phyloP scores from a whole-genome alignment of 2,888 invertebrate species.

The Pseudoips prasinana region DNA sequence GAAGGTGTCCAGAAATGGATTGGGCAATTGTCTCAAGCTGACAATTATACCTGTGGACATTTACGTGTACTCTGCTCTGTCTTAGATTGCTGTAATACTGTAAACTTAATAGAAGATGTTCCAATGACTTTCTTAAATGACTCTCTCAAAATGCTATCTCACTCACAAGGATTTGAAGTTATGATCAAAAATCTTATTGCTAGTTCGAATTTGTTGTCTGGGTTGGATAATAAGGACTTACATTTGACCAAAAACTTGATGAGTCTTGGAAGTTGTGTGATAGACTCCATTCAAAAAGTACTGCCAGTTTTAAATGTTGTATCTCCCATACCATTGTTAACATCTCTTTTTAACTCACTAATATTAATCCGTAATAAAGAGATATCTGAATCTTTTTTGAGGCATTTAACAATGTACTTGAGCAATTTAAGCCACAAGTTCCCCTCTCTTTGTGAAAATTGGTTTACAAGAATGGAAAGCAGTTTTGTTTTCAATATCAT shows the following conservation, averaged over 20 bases:
- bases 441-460: slow-evolving; percentile 77
- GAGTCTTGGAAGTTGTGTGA: slow-evolving; percentile 53
- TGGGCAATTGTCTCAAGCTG: slow-evolving; percentile 58
- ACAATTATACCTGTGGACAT: slow-evolving; percentile 71
- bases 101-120: slow-evolving; percentile 50
- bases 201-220: slow-evolving; percentile 69
- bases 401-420: slow-evolving; percentile 65
- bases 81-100: slow-evolving; percentile 61
- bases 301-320: slow-evolving; percentile 57
- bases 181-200: slow-evolving; percentile 59
- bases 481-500: slow-evolving; percentile 77
- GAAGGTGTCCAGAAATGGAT: slow-evolving; percentile 76
- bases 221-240: slow-evolving; percentile 54
- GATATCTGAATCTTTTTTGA: slow-evolving; percentile 61
- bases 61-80: slow-evolving; percentile 59
- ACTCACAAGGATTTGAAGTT: slow-evolving; percentile 68
- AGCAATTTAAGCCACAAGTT: slow-evolving; percentile 50
- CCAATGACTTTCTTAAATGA: slow-evolving; percentile 54
- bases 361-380: slow-evolving; percentile 49
- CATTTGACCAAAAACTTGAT: slow-evolving; percentile 59
- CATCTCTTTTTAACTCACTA: slow-evolving; percentile 62
- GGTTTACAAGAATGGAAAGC: slow-evolving; percentile 85
- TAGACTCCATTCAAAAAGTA: slow-evolving; percentile 59
- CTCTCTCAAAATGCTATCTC: slow-evolving; percentile 52
- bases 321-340: slow-evolving; percentile 67